Conservation (phyloP, 1,140 invertebrate species). For the Nephotettix cincticeps region DNA sequence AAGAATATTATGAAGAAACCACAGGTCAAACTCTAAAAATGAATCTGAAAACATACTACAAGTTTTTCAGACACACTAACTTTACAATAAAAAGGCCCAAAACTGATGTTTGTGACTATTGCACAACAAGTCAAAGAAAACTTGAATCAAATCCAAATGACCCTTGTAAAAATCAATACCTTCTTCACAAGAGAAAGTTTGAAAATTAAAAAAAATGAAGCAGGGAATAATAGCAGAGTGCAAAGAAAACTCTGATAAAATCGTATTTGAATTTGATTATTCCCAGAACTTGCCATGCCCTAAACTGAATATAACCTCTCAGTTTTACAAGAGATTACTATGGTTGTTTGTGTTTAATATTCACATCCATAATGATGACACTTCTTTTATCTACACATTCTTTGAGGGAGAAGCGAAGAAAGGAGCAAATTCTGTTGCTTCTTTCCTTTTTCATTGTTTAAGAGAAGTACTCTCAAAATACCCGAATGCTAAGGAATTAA, state of each 20-base stretch:
- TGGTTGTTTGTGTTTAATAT: conserved; percentile 34
- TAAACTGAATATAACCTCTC: conserved; percentile 20
- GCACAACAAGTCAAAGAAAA: conserved; percentile 19
- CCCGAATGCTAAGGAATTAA: not conserved
- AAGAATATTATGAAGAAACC: too few relatives aligned
- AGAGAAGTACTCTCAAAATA: too few relatives aligned
- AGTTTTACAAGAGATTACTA: conserved; percentile 32
- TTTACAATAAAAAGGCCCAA: conserved; percentile 27
- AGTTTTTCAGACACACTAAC: conserved; percentile 25
- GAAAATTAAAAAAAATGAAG: conserved; percentile 20
- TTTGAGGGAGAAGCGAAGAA: conserved; percentile 23
- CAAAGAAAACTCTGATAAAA: conserved; percentile 10
- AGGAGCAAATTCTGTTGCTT: not conserved
- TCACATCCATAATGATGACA: conserved; percentile 27
- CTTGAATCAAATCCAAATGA: conserved; percentile 25
- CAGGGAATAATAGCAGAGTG: not conserved
- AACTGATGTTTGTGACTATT: conserved; percentile 30
- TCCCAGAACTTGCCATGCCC: conserved; percentile 31
- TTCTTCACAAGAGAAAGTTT: conserved; percentile 16
- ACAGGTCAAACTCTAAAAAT: too few relatives aligned
- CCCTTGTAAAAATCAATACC: conserved; percentile 5
- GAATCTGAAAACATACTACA: conserved; percentile 27
- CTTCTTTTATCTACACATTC: conserved; percentile 24
- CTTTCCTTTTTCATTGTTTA: conserved; percentile 20
- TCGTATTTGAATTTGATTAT: conserved; percentile 35